A percentile compares a stretch with the other conserved stretches of the same genome.
Conservation (phyloP, 2,113 vertebrate genomes). For the Thunnus thynnus region DNA sequence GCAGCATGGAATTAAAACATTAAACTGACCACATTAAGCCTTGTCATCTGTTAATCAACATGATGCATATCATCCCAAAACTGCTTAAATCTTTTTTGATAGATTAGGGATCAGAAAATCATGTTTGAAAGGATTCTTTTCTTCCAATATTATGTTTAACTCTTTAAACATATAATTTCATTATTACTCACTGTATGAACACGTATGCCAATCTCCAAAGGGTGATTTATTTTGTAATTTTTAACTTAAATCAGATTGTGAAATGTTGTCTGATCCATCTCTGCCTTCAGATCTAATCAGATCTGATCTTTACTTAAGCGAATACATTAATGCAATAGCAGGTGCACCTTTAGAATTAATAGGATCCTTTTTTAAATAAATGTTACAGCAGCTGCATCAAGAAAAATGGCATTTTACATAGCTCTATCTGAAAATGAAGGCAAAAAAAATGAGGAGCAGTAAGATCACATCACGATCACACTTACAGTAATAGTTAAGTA, state of each 20-base stretch:
- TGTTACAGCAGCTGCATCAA: not conserved
- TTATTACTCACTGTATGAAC: not conserved
- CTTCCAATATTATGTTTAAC: not conserved
- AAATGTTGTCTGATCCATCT: slow-evolving; percentile 5
- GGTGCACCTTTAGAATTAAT: not conserved
- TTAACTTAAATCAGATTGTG: slow-evolving; percentile 9
- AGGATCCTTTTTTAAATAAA: not conserved
- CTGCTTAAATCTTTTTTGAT: not conserved
- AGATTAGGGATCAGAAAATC: not conserved
- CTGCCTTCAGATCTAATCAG: not conserved
- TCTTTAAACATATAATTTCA: not conserved
- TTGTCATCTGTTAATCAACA: slow-evolving; percentile 55
- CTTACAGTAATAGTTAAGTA: not conserved
- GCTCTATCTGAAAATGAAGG: not conserved
- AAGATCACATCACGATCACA: not conserved
- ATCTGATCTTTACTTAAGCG: slow-evolving; percentile 8
- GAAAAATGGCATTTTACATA: not conserved
- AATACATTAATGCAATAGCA: not conserved
- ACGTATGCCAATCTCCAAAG: not conserved
- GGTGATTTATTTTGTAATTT: not conserved
- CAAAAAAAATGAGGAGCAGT: not conserved
- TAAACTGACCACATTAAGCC: slow-evolving; percentile 33
- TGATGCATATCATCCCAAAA: not conserved
- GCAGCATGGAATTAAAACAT: slow-evolving; percentile 79
- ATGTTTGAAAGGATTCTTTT: not conserved